These are phyloP conservation scores for Fragum sueziense DNA, from an alignment of 2,888 invertebrate species.

Conservation along the genomic window DNA sequence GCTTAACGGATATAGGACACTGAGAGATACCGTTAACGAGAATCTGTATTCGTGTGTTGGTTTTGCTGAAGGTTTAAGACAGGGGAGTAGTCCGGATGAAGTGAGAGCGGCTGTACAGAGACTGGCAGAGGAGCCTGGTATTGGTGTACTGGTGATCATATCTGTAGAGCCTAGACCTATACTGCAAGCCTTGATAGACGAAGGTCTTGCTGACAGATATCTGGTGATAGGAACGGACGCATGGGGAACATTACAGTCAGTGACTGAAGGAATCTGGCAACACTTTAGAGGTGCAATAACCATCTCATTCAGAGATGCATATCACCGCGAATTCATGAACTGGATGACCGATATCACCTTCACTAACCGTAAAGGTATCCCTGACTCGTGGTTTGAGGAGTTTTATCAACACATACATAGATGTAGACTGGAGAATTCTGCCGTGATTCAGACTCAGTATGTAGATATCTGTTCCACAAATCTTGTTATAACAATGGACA, in stretches of 20 bases:
- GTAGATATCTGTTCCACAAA: conserved; percentile 44
- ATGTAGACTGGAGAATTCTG: conserved; percentile 63
- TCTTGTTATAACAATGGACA: conserved; percentile 34
- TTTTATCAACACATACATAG: conserved; percentile 79
- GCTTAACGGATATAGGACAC: conserved; percentile 43
- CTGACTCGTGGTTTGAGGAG: conserved; percentile 82
- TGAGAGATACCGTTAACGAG: conserved; percentile 46
- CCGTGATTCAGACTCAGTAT: conserved; percentile 33
- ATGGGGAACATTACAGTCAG: conserved; percentile 49
- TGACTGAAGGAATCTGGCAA: conserved; percentile 39
- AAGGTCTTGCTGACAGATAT: conserved; percentile 64
- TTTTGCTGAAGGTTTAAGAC: conserved; percentile 47
- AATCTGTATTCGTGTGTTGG: conserved; percentile 61
- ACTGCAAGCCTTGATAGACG: conserved; percentile 63
- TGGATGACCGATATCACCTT: conserved; percentile 69
- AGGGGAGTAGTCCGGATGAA: conserved; percentile 52
- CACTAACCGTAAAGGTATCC: conserved; percentile 72
- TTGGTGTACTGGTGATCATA: conserved; percentile 77
- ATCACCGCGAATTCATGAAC: conserved; percentile 69
- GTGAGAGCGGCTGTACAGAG: conserved; percentile 55
- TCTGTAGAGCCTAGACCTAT: conserved; percentile 64
- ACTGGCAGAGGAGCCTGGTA: conserved; percentile 56
- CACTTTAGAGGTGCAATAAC: conserved; percentile 63
- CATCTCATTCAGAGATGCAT: conserved; percentile 58
- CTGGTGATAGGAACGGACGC: conserved; percentile 72